Base-by-base conservation (phyloP, 2,113 vertebrate genomes). In the Elachura formosa region DNA sequence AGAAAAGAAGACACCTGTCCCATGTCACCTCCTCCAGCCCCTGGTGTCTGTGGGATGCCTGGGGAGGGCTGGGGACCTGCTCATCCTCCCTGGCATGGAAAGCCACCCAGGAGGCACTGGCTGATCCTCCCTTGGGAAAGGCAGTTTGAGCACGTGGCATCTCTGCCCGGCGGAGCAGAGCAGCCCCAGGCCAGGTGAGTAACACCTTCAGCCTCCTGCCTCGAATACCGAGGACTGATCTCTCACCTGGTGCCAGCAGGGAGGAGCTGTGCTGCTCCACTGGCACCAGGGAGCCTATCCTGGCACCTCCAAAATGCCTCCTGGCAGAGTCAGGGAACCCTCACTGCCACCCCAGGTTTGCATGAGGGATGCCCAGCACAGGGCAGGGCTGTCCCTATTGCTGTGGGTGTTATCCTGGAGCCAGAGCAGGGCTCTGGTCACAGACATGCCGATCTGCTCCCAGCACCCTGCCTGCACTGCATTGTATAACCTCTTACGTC, bases 401-500 rank as follows among this genome's bases (percentile, higher is more conserved):
- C 68, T 59, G 11, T 14, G 38, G 54, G 33, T 14, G 2, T 66
- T 73, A 49, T 46, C 23, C 33, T 6, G 4, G 54, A 74, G 81
- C 6, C 0, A 6, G 28, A 75, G 73, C 78, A 58, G 40, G 8
- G 67, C 34, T 85, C 55, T 2, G 4, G 10, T 69, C 90, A 73
- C 85, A 86, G 80, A 62, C 56, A 14, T 0, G 3, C 38, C 0
- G 3, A 3, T 28, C 31, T 77, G 62, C 80, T 71, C 46, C 62
- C 45, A 3, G 56, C 89, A 83, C 41, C 36, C 63, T 90, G 85
- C 82, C 90, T 1, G 31, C 20, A 0, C 3, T 2, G 87, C 25
- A 58, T 91, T 90, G 91, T 96, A 52, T 94, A 94, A 92, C 54
- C 79, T 49, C 67, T 94, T 83, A 88, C 41, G 1, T 90, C 91